A percentile compares a stretch with the other conserved stretches of the same genome.
phyloP scores from a whole-genome alignment of 2,888 invertebrate genomes.

The Melinopterus prodromus region DNA sequence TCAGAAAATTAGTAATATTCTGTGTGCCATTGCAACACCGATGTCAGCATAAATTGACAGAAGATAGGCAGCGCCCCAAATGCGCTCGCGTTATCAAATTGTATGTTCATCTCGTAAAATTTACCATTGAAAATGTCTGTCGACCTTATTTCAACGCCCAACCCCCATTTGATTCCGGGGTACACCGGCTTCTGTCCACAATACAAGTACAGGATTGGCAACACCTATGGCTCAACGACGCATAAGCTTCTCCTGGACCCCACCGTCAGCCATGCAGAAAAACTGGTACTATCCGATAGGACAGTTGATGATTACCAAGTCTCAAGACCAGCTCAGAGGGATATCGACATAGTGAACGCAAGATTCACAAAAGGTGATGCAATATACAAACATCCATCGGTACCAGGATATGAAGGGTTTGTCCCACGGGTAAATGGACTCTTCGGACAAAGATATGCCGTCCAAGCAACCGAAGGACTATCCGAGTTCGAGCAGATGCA shows the following conservation, averaged over 20 bases:
- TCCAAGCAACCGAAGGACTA: slow-evolving; percentile 76
- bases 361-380: slow-evolving; percentile 73
- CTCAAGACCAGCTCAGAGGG: slow-evolving; percentile 70
- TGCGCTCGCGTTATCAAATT: slow-evolving; percentile 12
- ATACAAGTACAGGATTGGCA: slow-evolving; percentile 76
- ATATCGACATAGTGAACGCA: slow-evolving; percentile 72
- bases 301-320: slow-evolving; percentile 71
- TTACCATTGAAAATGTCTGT: slow-evolving; percentile 44
- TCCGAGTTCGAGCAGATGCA: slow-evolving; percentile 75
- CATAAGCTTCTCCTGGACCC: slow-evolving; percentile 80
- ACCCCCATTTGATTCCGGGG: slow-evolving; percentile 81
- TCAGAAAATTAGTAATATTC: neutral
- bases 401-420: slow-evolving; percentile 79
- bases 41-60: slow-evolving; percentile 5
- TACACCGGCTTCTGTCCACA: slow-evolving; percentile 83
- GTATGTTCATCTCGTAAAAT: slow-evolving; percentile 17
- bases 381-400: slow-evolving; percentile 75
- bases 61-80: neutral
- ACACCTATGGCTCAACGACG: slow-evolving; percentile 78
- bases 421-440: slow-evolving; percentile 72
- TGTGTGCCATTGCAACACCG: neutral
- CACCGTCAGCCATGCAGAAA: slow-evolving; percentile 75
- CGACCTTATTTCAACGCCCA: slow-evolving; percentile 69
- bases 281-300: slow-evolving; percentile 72
- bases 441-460: slow-evolving; percentile 76